Conservation (phyloP, 23 tunicate species). For the Diplosoma virens region DNA sequence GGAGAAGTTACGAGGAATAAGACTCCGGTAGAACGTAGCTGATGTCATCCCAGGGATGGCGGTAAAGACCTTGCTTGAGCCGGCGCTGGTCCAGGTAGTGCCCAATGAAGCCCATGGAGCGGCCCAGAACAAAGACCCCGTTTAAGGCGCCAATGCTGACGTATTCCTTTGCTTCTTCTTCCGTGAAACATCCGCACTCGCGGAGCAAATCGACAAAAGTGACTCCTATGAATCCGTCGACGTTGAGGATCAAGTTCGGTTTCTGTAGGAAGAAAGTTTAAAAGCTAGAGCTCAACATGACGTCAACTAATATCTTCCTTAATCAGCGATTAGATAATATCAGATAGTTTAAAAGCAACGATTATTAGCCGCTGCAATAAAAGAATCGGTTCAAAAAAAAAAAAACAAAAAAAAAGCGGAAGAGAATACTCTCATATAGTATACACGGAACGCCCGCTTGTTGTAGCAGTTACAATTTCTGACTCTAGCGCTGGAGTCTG, state of each 20-base stretch:
- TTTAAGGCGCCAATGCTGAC: slow-evolving; percentile 92
- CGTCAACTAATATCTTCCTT: no score
- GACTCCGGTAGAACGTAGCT: slow-evolving; percentile 94
- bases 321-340: no score
- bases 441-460: no score
- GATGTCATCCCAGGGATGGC: slow-evolving; percentile 99
- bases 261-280: no score
- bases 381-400: no score
- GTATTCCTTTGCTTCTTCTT: slow-evolving; percentile 93
- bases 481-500: no score
- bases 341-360: no score
- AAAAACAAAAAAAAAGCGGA: no score
- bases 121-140: slow-evolving; percentile 91
- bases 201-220: slow-evolving; percentile 91
- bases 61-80: slow-evolving; percentile 96
- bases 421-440: no score
- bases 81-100: slow-evolving; percentile 92
- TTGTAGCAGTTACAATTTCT: no score
- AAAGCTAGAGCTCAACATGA: no score
- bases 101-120: slow-evolving; percentile 98
- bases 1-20: slow-evolving; percentile 53
- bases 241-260: slow-evolving; percentile 94
- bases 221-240: slow-evolving; percentile 98
- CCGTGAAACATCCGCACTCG: slow-evolving; percentile 88
- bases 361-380: no score